Conservation (phyloP, 2,888 invertebrate genomes). For the Rhodophaea formosa region DNA sequence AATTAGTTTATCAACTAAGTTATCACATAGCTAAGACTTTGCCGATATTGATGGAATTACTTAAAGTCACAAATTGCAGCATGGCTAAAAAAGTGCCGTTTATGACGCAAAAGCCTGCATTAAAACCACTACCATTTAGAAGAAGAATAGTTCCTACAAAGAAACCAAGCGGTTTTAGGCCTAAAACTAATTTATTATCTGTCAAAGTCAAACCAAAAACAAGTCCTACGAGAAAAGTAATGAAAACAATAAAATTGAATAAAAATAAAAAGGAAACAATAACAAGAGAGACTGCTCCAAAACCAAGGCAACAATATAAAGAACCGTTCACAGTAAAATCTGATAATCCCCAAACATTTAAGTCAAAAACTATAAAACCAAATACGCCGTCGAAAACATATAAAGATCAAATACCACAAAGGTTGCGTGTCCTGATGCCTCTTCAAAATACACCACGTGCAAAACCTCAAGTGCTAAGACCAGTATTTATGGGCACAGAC, state of each 20-base stretch:
- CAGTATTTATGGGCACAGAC: conserved; percentile 38
- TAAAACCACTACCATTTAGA: conserved; percentile 20
- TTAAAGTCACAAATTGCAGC: conserved; percentile 25
- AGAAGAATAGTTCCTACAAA: conserved; percentile 15
- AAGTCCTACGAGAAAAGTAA: conserved; percentile 20
- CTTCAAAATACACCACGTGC: conserved; percentile 23
- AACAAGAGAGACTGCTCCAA: background rate
- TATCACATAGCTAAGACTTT: conserved; percentile 19
- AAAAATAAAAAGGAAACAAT: background rate
- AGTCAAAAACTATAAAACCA: background rate
- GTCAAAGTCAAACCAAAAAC: conserved; percentile 36
- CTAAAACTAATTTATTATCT: conserved; percentile 44
- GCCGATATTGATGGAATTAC: conserved; percentile 20
- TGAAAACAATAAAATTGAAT: conserved; percentile 38
- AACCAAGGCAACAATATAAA: conserved; percentile 28
- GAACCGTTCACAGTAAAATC: conserved; percentile 27
- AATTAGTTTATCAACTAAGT: conserved; percentile 20
- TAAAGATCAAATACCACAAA: background rate
- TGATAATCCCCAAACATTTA: conserved; percentile 18
- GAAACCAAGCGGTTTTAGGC: conserved; percentile 34
- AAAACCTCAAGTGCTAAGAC: conserved; percentile 36
- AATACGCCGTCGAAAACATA: background rate
- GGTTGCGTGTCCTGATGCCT: background rate
- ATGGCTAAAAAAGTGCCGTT: background rate
- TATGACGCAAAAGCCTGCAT: conserved; percentile 7